Evolutionary conservation across 2,797 vertebrate genomes (phyloP).

Genomic region (Pangasius mekongensis): DNA sequence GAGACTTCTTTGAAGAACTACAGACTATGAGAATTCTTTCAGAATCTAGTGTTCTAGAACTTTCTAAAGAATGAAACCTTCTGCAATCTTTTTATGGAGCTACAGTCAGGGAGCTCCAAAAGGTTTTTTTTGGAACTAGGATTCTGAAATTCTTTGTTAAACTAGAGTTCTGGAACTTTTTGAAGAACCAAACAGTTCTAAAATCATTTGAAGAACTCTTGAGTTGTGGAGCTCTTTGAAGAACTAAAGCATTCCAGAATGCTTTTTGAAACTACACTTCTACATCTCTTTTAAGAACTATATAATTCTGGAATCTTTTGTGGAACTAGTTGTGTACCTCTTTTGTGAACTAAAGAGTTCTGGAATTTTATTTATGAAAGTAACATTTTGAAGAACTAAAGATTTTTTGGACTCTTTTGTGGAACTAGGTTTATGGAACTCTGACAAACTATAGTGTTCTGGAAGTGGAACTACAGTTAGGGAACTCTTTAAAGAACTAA

Average conservation of each 20-base stretch:
- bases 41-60: not conserved
- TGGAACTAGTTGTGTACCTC: no score
- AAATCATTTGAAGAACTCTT: not conserved
- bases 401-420: no score
- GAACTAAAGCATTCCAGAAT: not conserved
- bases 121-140: not conserved
- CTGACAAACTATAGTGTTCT: not conserved
- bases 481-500: not conserved
- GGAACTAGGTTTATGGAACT: not conserved
- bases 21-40: not conserved
- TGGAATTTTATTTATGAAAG: no score
- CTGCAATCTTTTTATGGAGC: not conserved
- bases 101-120: not conserved
- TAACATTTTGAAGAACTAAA: not conserved
- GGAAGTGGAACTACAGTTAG: not conserved
- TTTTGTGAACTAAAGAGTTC: no score
- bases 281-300: not conserved
- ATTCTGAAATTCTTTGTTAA: not conserved
- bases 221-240: not conserved
- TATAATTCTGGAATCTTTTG: not conserved
- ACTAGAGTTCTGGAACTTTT: not conserved
- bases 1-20: not conserved
- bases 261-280: not conserved
- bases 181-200: not conserved
- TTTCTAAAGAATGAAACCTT: no score